Conservation (phyloP, 2,888 invertebrate genomes). For the Eupithecia dodoneata region DNA sequence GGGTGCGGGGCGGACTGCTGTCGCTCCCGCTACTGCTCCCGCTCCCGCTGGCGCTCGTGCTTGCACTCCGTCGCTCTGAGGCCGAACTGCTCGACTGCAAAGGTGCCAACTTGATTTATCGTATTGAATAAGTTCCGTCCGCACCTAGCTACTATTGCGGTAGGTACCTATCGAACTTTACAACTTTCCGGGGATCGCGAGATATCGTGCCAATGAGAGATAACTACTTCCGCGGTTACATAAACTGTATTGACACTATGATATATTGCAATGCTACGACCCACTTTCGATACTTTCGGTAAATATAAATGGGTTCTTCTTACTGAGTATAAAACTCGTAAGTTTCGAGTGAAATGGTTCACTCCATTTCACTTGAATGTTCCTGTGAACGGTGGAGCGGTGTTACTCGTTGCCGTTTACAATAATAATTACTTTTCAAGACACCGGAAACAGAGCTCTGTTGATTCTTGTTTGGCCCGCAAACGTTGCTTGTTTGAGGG, state of each 20-base stretch:
- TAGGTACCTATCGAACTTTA: conserved; percentile 39
- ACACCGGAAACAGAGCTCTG: conserved; percentile 37
- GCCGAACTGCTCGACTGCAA: conserved; percentile 72
- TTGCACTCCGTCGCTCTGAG: conserved; percentile 67
- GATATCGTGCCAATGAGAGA: conserved; percentile 46
- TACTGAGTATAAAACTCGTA: conserved; percentile 13
- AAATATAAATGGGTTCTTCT: conserved; percentile 34
- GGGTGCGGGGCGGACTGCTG: conserved; percentile 75
- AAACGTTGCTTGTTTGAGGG: conserved; percentile 53
- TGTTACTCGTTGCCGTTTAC: neutral
- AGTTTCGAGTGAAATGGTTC: conserved; percentile 7
- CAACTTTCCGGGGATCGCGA: conserved; percentile 43
- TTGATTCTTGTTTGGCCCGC: conserved; percentile 52
- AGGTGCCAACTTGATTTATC: conserved; percentile 49
- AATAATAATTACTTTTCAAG: conserved; percentile 22
- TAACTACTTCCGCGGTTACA: conserved; percentile 38
- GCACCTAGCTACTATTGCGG: conserved; percentile 46
- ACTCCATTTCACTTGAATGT: conserved; percentile 3
- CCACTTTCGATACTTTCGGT: conserved; percentile 35
- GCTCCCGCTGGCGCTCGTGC: conserved; percentile 55
- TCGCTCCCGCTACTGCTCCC: conserved; percentile 64
- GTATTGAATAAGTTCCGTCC: conserved; percentile 49
- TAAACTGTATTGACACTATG: conserved; percentile 43
- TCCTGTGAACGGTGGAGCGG: neutral
- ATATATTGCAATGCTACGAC: conserved; percentile 39